phyloP scores from a whole-genome alignment of 2,888 invertebrate genomes.

The Dolichomitus sp. region DNA sequence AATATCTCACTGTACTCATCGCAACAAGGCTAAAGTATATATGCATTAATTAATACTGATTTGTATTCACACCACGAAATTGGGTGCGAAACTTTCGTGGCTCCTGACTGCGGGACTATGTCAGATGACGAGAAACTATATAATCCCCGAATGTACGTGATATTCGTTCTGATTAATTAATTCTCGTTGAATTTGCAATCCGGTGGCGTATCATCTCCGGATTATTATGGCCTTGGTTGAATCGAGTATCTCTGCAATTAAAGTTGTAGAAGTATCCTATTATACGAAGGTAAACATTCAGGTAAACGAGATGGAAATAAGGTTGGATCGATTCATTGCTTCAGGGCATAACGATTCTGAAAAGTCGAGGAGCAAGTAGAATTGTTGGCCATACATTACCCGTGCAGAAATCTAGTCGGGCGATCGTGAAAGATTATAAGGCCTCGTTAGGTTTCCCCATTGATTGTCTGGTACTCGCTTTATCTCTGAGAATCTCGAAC shows the following conservation, averaged over 20 bases:
- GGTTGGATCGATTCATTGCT: neutral
- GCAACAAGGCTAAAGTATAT: conserved; percentile 14
- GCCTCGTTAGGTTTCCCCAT: too few species aligned
- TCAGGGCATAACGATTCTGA: conserved; percentile 2
- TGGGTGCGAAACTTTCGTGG: conserved; percentile 51
- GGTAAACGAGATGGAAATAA: conserved; percentile 10
- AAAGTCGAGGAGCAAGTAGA: neutral
- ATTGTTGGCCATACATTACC: neutral
- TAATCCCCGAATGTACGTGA: conserved; percentile 48
- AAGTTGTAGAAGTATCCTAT: conserved; percentile 8
- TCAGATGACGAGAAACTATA: conserved; percentile 28
- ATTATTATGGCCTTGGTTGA: neutral
- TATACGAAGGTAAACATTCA: neutral
- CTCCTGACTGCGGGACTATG: conserved; percentile 37
- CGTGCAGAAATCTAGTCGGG: too few species aligned
- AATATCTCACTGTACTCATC: conserved; percentile 35
- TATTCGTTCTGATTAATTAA: conserved; percentile 51
- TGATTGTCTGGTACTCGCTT: too few species aligned
- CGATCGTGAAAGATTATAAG: too few species aligned
- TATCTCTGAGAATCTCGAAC: too few species aligned
- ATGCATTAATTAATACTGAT: conserved; percentile 63
- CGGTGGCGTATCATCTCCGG: neutral
- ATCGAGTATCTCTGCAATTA: conserved; percentile 3
- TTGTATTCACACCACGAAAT: conserved; percentile 64
- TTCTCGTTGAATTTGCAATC: conserved; percentile 4